These are phyloP conservation scores for Sphaeramia orbicularis DNA, from an alignment of 2,797 vertebrate genomes.

Conservation along the genomic window DNA sequence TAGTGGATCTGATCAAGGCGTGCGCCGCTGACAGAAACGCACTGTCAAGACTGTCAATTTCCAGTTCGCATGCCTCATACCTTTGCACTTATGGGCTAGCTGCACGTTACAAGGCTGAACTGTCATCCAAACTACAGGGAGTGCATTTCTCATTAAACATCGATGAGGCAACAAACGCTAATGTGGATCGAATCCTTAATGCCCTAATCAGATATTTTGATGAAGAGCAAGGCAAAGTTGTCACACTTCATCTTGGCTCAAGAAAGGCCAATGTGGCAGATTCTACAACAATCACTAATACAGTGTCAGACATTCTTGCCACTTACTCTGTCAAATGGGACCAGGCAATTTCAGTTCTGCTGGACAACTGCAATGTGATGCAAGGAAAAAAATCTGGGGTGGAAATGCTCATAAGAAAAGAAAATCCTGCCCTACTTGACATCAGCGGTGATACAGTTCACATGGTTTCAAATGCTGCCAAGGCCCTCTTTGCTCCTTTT, in stretches of 20 bases:
- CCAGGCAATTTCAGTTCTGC: constrained; percentile 11
- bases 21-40: constrained; percentile 13
- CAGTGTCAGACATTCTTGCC: constrained; percentile 20
- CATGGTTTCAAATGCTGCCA: constrained; percentile 16
- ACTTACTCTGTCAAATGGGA: constrained; percentile 21
- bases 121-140: constrained; percentile 16
- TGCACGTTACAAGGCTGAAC: constrained; percentile 8
- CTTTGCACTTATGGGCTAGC: constrained; percentile 31
- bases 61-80: constrained; percentile 29
- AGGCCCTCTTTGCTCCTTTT: constrained; percentile 15
- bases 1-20: constrained; percentile 6
- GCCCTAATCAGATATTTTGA: constrained; percentile 35
- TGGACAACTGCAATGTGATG: constrained; percentile 34
- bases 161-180: constrained; percentile 11
- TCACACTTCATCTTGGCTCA: constrained; percentile 28
- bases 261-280: constrained; percentile 34
- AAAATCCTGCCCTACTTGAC: constrained; percentile 10
- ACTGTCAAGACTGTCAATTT: constrained; percentile 2
- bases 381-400: constrained; percentile 23
- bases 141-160: constrained; percentile 25
- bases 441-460: constrained; percentile 20
- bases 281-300: constrained; percentile 18
- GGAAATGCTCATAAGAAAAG: constrained; percentile 4
- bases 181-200: not conserved
- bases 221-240: constrained; percentile 11